These are phyloP conservation scores for Passer domesticus DNA, from an alignment of 2,113 vertebrate genomes.

Conservation along the genomic window DNA sequence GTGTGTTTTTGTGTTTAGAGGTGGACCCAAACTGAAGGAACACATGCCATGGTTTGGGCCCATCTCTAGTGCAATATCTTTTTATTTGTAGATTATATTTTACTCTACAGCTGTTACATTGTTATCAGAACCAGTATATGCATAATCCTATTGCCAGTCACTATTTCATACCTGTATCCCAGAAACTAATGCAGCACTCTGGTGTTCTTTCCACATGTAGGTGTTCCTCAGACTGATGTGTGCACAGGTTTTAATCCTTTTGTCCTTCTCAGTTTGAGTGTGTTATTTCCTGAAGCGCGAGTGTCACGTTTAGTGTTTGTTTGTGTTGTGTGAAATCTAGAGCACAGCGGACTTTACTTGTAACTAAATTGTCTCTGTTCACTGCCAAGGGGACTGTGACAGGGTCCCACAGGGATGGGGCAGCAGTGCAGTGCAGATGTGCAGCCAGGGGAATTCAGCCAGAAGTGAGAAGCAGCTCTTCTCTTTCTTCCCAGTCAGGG, in stretches of 20 bases:
- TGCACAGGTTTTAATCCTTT: not conserved
- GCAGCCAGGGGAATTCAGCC: slow-evolving; percentile 7
- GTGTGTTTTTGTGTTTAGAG: slow-evolving; percentile 17
- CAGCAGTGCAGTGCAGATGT: slow-evolving; percentile 19
- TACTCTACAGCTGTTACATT: slow-evolving; percentile 20
- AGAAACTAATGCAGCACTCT: not conserved
- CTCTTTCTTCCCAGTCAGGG: not conserved
- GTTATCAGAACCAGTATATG: slow-evolving; percentile 50
- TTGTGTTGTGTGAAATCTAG: slow-evolving; percentile 8
- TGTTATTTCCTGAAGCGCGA: not conserved
- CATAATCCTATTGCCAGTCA: slow-evolving; percentile 52
- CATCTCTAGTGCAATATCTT: slow-evolving; percentile 43
- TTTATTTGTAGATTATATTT: slow-evolving; percentile 32
- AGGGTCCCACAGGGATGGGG: not conserved
- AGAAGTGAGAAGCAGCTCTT: slow-evolving; percentile 20
- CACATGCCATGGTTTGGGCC: not conserved
- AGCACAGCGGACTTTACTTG: slow-evolving; percentile 47
- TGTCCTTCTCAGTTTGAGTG: slow-evolving; percentile 4
- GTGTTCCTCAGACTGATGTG: slow-evolving; percentile 28
- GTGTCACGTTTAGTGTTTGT: slow-evolving; percentile 37
- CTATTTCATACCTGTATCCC: slow-evolving; percentile 8
- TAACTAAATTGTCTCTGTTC: slow-evolving; percentile 25
- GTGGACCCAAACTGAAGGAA: slow-evolving; percentile 19
- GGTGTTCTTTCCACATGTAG: not conserved
- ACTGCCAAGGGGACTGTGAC: not conserved